Percentiles rank a stretch among this genome's conserved stretches.
Evolutionary conservation across 2,797 vertebrate genomes (phyloP).

Genomic region (Acanthis flammea): DNA sequence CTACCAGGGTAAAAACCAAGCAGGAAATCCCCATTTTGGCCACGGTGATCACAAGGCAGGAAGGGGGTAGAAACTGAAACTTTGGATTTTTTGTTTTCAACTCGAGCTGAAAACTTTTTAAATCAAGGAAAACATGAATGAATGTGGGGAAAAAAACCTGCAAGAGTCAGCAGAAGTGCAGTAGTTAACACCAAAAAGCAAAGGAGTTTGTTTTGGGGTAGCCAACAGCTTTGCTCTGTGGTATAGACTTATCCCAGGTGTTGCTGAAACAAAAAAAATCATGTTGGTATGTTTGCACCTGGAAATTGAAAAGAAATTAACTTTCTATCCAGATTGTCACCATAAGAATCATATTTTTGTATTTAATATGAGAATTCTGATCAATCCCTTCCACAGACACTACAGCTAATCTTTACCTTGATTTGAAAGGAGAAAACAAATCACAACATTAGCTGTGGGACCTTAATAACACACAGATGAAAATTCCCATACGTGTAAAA

Average conservation of each 20-base stretch:
- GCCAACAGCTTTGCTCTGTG: background rate
- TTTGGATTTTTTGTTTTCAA: background rate
- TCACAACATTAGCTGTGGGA: background rate
- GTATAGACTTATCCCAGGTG: background rate
- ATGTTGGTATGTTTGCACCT: background rate
- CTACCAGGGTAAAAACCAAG: background rate
- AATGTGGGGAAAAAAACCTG: background rate
- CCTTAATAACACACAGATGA: background rate
- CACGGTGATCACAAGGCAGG: background rate
- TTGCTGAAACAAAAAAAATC: background rate
- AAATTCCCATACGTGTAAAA: slow-evolving; percentile 17
- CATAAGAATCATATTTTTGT: background rate
- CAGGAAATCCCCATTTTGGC: background rate
- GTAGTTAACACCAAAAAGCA: background rate
- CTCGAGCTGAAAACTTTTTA: background rate
- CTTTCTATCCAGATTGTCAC: background rate
- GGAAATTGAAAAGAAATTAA: background rate
- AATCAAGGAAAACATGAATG: background rate
- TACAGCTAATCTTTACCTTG: background rate
- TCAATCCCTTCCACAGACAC: background rate
- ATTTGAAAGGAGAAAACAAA: background rate
- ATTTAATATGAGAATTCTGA: background rate
- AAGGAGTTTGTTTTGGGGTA: background rate
- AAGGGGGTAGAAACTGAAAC: background rate
- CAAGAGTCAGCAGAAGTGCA: background rate